phyloP scores from a whole-genome alignment of 2,797 vertebrate genomes.

The Falco naumanni region DNA sequence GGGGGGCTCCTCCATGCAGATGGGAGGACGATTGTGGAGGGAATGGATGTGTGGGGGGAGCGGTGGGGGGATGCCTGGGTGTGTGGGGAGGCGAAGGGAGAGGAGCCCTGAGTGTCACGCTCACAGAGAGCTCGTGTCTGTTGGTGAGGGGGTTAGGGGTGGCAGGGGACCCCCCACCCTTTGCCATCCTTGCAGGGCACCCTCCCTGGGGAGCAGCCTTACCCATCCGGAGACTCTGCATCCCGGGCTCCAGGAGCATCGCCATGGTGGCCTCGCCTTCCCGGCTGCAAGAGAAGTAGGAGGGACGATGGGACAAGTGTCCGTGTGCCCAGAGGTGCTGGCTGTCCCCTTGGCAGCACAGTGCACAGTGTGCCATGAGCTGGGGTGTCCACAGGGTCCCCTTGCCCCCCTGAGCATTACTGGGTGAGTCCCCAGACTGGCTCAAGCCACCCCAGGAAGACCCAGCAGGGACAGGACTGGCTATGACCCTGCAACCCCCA shows the following conservation, averaged over 20 bases:
- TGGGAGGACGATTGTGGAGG: fast-evolving
- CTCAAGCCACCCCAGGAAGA: fast-evolving
- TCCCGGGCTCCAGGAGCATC: constrained; percentile 72
- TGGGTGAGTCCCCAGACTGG: not conserved
- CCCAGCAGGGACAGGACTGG: fast-evolving
- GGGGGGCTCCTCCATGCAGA: not conserved
- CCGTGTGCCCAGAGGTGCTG: fast-evolving
- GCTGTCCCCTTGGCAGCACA: fast-evolving
- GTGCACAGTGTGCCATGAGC: too few relatives aligned
- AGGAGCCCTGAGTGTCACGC: not conserved
- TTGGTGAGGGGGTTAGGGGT: not conserved
- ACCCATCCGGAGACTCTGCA: constrained; percentile 78
- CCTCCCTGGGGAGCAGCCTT: not conserved
- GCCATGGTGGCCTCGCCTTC: constrained; percentile 70
- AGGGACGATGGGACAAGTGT: fast-evolving
- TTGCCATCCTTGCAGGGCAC: fast-evolving
- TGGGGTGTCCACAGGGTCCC: not conserved
- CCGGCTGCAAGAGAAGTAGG: not conserved
- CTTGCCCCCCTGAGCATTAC: too few relatives aligned
- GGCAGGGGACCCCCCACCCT: fast-evolving
- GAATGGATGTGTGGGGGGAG: not conserved
- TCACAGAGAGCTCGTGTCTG: not conserved
- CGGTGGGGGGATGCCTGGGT: not conserved
- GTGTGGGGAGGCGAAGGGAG: not conserved
- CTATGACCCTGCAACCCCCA: too few relatives aligned